These are phyloP conservation scores for Cosmia trapezina DNA, from an alignment of 2,888 invertebrate species.

Conservation along the genomic window DNA sequence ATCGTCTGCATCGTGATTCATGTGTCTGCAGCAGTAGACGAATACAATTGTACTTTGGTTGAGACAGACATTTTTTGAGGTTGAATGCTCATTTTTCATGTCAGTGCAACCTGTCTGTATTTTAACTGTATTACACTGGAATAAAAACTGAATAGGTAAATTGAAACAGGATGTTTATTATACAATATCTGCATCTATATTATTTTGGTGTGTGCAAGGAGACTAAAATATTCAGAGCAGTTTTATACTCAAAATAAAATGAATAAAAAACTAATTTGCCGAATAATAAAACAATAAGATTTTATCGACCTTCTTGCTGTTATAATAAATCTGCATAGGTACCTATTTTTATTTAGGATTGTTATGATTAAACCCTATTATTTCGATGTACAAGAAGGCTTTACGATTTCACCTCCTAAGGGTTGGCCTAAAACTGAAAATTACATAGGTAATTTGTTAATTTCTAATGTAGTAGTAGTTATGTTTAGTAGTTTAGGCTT, in stretches of 20 bases:
- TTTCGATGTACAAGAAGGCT: neutral
- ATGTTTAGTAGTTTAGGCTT: neutral
- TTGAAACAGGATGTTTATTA: neutral
- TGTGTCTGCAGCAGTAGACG: conserved; percentile 88
- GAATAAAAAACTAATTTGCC: conserved; percentile 47
- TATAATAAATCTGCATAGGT: conserved; percentile 21
- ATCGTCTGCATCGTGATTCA: conserved; percentile 87
- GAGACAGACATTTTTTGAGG: conserved; percentile 73
- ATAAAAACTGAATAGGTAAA: conserved; percentile 28
- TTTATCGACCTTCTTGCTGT: conserved; percentile 6
- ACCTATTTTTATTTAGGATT: neutral
- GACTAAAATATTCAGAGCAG: conserved; percentile 29
- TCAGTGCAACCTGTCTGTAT: conserved; percentile 65
- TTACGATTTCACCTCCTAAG: no score
- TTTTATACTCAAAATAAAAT: conserved; percentile 12
- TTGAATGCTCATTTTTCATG: conserved; percentile 73
- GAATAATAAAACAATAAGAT: conserved; percentile 29
- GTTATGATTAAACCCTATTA: neutral
- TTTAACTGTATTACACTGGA: conserved; percentile 27
- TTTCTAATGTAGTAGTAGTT: no score
- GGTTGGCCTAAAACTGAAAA: neutral
- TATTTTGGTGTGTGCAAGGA: conserved; percentile 18
- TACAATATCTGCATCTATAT: conserved; percentile 9
- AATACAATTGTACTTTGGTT: conserved; percentile 82
- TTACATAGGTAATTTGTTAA: neutral